Evolutionary conservation across 2,797 vertebrate species (phyloP).

Genomic region (Myoxocephalus aenaeus): DNA sequence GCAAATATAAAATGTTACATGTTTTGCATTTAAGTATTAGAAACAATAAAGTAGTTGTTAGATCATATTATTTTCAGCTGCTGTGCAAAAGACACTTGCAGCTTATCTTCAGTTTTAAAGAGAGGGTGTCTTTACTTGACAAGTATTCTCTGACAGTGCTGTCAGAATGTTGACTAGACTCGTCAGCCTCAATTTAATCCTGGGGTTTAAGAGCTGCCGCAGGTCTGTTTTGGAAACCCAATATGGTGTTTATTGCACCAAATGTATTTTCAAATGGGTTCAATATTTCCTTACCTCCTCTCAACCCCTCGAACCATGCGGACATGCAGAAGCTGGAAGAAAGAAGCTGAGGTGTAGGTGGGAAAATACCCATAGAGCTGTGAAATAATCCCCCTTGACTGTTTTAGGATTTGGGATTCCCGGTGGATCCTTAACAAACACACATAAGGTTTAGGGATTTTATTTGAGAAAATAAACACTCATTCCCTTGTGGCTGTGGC

Average conservation of each 20-base stretch:
- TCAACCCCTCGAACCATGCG: conserved; percentile 22
- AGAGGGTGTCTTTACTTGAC: conserved; percentile 20
- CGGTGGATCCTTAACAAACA: conserved; percentile 61
- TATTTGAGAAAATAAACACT: conserved; percentile 33
- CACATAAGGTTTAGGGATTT: conserved; percentile 46
- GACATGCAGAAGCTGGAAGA: conserved; percentile 39
- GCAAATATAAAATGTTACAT: neutral
- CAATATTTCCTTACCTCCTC: conserved; percentile 33
- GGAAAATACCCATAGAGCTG: conserved; percentile 62
- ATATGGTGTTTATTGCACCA: conserved; percentile 5
- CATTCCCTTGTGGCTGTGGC: conserved; percentile 1
- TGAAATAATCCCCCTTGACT: conserved; percentile 50
- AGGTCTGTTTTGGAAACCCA: conserved; percentile 41
- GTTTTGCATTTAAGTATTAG: neutral
- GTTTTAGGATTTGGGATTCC: conserved; percentile 59
- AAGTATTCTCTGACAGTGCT: conserved; percentile 28
- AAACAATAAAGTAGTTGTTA: neutral
- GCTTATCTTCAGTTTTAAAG: conserved; percentile 30
- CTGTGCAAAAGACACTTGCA: conserved; percentile 6
- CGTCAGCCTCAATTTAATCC: conserved; percentile 42
- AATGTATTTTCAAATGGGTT: conserved; percentile 13
- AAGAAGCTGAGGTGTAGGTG: conserved; percentile 57
- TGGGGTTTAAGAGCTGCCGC: conserved; percentile 48
- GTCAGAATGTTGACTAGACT: conserved; percentile 41
- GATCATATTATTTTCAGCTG: neutral